These are phyloP conservation scores for Noctilio leporinus DNA, from an alignment of 2,113 vertebrate species.

Conservation along the genomic window DNA sequence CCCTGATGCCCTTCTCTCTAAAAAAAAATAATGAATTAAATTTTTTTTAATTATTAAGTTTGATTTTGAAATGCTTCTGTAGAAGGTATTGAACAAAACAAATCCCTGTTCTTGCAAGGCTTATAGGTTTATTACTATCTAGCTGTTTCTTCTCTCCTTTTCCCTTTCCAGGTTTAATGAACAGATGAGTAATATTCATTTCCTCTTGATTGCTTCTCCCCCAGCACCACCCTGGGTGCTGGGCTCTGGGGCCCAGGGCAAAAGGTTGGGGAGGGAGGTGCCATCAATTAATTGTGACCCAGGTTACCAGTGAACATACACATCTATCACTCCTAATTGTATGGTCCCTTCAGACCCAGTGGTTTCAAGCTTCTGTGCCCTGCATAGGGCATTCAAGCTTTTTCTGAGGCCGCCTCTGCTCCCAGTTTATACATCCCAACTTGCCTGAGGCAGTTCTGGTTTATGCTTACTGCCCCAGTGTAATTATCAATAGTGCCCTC, in stretches of 20 bases:
- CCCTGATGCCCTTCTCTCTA: too few species aligned
- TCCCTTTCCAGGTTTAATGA: not conserved
- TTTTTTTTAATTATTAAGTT: not conserved
- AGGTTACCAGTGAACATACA: not conserved
- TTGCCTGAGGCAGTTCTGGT: not conserved
- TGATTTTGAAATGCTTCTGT: not conserved
- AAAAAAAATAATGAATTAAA: too few species aligned
- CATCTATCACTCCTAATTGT: not conserved
- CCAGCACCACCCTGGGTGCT: not conserved
- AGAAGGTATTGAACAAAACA: not conserved
- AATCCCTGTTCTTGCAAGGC: not conserved
- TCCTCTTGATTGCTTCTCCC: not conserved
- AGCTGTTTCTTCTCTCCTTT: not conserved
- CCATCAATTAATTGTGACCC: not conserved
- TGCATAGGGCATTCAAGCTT: not conserved
- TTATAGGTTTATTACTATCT: not conserved
- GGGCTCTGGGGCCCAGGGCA: not conserved
- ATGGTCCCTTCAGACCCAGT: not conserved
- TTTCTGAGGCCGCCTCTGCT: not conserved
- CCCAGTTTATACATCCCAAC: not conserved
- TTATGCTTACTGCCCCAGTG: too few species aligned
- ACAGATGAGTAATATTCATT: not conserved
- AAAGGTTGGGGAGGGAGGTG: not conserved
- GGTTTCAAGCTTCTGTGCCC: not conserved
- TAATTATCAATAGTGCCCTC: not conserved